These are phyloP conservation scores for Drosophila mimetica DNA, from an alignment of 2,888 invertebrate species.

Conservation along the genomic window DNA sequence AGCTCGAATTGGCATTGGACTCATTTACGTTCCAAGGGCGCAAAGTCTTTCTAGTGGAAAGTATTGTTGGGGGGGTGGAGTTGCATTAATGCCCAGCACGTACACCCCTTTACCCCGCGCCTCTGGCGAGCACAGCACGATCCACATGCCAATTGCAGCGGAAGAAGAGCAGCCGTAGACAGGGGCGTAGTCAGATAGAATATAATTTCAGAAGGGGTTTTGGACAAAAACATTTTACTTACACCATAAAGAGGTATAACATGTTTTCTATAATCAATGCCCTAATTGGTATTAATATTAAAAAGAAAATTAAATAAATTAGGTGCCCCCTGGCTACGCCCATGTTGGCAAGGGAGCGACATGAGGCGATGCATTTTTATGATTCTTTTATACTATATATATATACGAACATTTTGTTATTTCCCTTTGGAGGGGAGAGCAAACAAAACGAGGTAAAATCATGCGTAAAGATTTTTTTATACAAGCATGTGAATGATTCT, in stretches of 20 bases:
- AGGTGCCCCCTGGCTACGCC: neutral
- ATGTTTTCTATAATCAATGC: neutral
- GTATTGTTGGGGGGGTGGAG: slow-evolving; percentile 4
- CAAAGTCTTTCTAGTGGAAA: slow-evolving; percentile 12
- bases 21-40: slow-evolving; percentile 55
- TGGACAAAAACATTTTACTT: neutral
- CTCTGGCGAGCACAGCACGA: slow-evolving; percentile 11
- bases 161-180: slow-evolving; percentile 21
- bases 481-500: slow-evolving; percentile 37
- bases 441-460: slow-evolving; percentile 68
- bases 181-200: neutral
- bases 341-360: slow-evolving; percentile 14
- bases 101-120: slow-evolving; percentile 40
- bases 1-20: slow-evolving; percentile 62
- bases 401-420: slow-evolving; percentile 43
- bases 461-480: slow-evolving; percentile 67
- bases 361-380: slow-evolving; percentile 50
- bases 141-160: slow-evolving; percentile 51
- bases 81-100: slow-evolving; percentile 71
- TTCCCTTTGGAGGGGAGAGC: slow-evolving; percentile 11
- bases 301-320: neutral
- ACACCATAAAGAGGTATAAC: no score
- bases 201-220: neutral
- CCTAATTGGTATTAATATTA: neutral
- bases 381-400: slow-evolving; percentile 47